phyloP scores from a whole-genome alignment of 2,113 vertebrate genomes.

The Varanus komodoensis region DNA sequence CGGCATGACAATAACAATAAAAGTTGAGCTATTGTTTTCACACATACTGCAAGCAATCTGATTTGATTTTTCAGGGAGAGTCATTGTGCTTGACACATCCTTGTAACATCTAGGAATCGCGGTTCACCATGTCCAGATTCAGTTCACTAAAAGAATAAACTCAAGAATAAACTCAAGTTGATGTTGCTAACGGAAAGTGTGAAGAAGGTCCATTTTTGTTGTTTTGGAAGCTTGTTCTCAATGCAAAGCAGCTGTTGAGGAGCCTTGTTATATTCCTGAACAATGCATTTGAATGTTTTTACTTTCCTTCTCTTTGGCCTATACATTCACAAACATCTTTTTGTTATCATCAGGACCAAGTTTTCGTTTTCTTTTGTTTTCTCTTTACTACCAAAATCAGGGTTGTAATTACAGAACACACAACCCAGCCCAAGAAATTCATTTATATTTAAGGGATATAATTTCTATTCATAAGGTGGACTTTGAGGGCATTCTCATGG shows the following conservation, averaged over 20 bases:
- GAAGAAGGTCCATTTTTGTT: background rate
- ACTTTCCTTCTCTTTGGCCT: background rate
- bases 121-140: background rate
- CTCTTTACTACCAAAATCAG: background rate
- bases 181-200: background rate
- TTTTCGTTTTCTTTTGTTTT: conserved; percentile 6
- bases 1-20: background rate
- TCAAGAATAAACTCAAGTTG: background rate
- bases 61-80: conserved; percentile 2
- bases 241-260: background rate
- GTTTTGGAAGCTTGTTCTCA: background rate
- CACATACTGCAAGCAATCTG: background rate
- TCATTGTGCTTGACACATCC: conserved; percentile 1
- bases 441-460: background rate
- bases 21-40: background rate
- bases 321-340: conserved; percentile 1
- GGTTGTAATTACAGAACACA: background rate
- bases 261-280: background rate
- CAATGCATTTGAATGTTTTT: background rate
- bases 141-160: conserved; percentile 8
- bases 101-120: conserved; percentile 21
- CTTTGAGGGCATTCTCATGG: background rate
- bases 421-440: too few species aligned
- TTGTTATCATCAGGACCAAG: background rate
- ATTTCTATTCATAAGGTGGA: background rate